Base-by-base conservation (phyloP, 2,888 invertebrate genomes). In the Neoascia interrupta region DNA sequence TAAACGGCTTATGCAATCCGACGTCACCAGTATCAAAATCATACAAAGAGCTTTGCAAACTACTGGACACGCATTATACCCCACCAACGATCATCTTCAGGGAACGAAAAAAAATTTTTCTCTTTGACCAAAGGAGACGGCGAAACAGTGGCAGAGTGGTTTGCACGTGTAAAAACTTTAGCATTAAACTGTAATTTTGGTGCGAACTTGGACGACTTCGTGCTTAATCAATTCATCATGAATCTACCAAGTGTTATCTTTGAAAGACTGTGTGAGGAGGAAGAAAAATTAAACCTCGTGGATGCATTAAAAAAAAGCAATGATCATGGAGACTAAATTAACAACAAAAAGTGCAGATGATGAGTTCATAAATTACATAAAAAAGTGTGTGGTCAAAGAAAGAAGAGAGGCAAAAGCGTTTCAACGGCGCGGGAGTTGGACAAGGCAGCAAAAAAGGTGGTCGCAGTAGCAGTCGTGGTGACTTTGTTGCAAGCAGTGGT, bases 291-390 rank as follows among this genome's bases (percentile, higher is more conserved):
- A 31, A 34, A 31, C 15, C 6, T 64, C 43, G 2, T 34, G 5
- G 43, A 64, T 15, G 53, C 64, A 39, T 21, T 64, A 15, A 45
- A 64, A 49, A n/a, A 64, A 64, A 15, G 36, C 45, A 5, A 26
- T 64, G 36, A 54, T 64, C 23, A 23, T 53, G 5, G 43, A 64
- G 43, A 64, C 43, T 1, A 64, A 63, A 51, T 28, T 61, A 3
- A n/a, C 13, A 11, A 39, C 21, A 37, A 39, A 61, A 16, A 4
- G 16, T 3, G 5, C 4, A 10, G 49, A n/a, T n/a, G 21, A 43
- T 23, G 49, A 61, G 31, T 28, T 11, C 8, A n/a, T 53, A 6
- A 41, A 39, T 2, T 8, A 23, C 16, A 41, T 31, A 11, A 39
- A 63, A 11, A 16, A 47, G 15, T 16, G 37, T 21, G 49, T 39